These are phyloP conservation scores for Aplysina aerophoba DNA, from an alignment of 37 sponge, comb jelly and placozoan genomes.

Conservation along the genomic window DNA sequence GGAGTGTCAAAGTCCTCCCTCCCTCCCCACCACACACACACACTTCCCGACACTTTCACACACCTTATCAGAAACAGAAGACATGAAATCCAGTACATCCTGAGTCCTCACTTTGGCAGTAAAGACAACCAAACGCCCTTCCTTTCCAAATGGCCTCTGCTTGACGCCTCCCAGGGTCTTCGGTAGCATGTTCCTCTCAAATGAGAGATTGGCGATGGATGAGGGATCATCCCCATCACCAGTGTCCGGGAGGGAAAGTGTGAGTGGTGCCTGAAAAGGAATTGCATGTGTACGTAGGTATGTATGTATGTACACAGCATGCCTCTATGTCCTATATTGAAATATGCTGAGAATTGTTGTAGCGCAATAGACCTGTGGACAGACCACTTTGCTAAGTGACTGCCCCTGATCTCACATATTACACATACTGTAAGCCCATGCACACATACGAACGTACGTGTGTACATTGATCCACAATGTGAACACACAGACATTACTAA, in stretches of 20 bases:
- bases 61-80: neutral
- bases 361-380: too few species aligned
- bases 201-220: neutral
- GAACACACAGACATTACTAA: too few species aligned
- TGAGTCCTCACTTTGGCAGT: neutral
- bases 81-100: neutral
- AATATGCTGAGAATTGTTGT: too few species aligned
- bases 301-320: conserved; percentile 4
- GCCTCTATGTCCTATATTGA: too few species aligned
- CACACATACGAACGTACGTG: too few species aligned
- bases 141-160: neutral
- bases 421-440: too few species aligned
- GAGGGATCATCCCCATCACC: neutral
- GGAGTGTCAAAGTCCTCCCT: neutral
- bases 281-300: too few species aligned
- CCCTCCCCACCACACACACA: too few species aligned
- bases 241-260: neutral
- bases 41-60: neutral
- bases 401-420: too few species aligned
- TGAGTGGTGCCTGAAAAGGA: neutral
- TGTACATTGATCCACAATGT: too few species aligned
- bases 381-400: too few species aligned
- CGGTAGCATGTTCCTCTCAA: neutral
- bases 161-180: conserved; percentile 12
- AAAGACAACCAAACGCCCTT: conserved; percentile 10